Base-by-base conservation (phyloP, 30 jellyfish, hydroid and myxozoan genomes). In the Aurelia aurita region DNA sequence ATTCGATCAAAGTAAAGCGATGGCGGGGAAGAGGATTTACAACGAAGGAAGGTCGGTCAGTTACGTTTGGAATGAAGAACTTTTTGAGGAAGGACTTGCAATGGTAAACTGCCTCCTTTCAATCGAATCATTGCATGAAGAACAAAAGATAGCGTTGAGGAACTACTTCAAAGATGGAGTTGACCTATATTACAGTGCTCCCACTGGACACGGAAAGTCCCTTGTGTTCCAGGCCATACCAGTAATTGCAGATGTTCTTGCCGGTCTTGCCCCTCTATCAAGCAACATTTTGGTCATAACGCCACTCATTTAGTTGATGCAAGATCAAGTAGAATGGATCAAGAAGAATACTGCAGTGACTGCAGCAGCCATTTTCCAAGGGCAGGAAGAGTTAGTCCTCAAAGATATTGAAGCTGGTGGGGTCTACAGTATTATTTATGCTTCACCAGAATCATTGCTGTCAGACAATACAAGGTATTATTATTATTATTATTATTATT, bases 11-110 rank as follows among this genome's bases (percentile, higher is more conserved):
- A n/a, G n/a, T n/a, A n/a, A n/a, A n/a, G n/a, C 6, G 9, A 53
- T 53, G 64, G 25, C 64, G 64, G 64, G 25, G 7, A 53, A 53
- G 25, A 8, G 7, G 6, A 8, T 53, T 53, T 14, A 14, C 25
- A 16, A 53, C 79, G 57, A 66, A 51, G 79, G 57, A 3, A 66
- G 79, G 57, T 1, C 79, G 34, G 54, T 26, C 1, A 22, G 58
- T 31, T 66, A 66, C 79, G 79, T 27, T 66, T 66, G 79, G 79
- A 51, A 66, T 66, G 55, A 66, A 31, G 58, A 66, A 66, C 79
- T 21, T 31, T 66, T 66, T n/a, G 58, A 66, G 47, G 79, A 66
- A 66, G 79, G 58, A 31, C 79, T 66, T 1, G 27, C 54, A 31
- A 22, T 5, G 79, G 47, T 66, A n/a, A 26, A 26, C 25, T 66